Evolutionary conservation across 2,888 invertebrate genomes (phyloP).

Genomic region (Melipona beecheii): DNA sequence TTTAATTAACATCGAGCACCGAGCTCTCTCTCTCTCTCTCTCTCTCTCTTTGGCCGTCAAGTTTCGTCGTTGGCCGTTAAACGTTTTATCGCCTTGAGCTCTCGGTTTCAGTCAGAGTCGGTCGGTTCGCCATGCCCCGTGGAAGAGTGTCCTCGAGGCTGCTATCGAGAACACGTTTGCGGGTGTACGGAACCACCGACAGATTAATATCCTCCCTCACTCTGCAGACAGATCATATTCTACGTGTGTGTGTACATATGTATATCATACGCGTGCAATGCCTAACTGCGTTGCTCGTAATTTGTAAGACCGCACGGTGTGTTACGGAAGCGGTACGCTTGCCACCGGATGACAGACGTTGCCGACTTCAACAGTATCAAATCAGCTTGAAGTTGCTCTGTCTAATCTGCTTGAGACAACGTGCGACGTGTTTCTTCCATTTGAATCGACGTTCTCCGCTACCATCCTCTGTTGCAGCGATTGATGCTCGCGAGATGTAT

Average conservation of each 20-base stretch:
- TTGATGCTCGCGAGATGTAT: background rate
- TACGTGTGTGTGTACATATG: background rate
- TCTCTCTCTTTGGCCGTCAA: background rate
- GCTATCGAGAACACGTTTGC: constrained; percentile 13
- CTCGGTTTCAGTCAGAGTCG: background rate
- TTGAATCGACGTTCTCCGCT: constrained; percentile 28
- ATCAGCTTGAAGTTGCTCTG: constrained; percentile 45
- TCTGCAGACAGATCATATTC: background rate
- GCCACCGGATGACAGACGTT: constrained; percentile 35
- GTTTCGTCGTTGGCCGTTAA: constrained; percentile 12
- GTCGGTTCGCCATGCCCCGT: background rate
- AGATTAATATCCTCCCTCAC: constrained; percentile 38
- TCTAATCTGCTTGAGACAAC: constrained; percentile 20
- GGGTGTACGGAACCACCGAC: background rate
- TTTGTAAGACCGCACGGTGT: constrained; percentile 45
- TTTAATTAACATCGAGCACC: background rate
- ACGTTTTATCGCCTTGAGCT: constrained; percentile 1
- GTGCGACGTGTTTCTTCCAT: background rate
- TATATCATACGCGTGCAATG: constrained; percentile 19
- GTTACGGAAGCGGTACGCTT: constrained; percentile 35
- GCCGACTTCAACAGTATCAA: constrained; percentile 46
- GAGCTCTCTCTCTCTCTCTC: background rate
- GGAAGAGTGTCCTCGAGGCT: background rate
- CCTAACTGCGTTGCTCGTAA: constrained; percentile 49
- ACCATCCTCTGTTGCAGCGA: background rate